Evolutionary conservation across 2,113 vertebrate species (phyloP), one percentile per base, ranked within the genome.

Genomic region (Eupsittula cactorum): DNA sequence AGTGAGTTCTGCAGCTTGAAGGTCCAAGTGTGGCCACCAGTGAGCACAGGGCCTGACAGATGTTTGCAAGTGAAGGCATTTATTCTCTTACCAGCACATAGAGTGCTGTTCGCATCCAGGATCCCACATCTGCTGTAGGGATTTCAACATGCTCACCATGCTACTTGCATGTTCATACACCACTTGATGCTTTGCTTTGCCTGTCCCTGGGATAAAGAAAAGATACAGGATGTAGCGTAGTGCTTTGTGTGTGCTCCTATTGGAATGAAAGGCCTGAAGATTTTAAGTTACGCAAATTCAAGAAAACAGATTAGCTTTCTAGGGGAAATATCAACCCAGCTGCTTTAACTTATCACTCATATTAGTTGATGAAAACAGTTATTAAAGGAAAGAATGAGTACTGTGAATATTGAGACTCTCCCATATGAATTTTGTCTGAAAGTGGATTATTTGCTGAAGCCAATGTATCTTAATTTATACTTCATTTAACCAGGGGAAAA

Each of bases 361-460:
- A 39, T 65, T 96, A 79, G 41, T 23, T 95, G 84, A 96, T 88
- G 69, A 86, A 92, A 94, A 75, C 59, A 86, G n/a, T 88, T 95
- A 82, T 76, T 92, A 96, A 96, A 86, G 55, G 35, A 44, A 73
- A 63, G 91, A 95, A 52, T 73, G 91, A 83, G 19, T 67, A 96
- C 39, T 67, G 71, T 93, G 70, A 76, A 37, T 91, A 89, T 74
- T 41, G 82, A 95, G 50, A 52, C 13, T 69, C 35, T 88, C 33
- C 59, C n/a, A 4, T 59, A 33, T 37, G 46, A 71, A 75, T 86
- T 90, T 88, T 77, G 11, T 67, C 83, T 96, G 95, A 80, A 94
- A 97, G 65, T 28, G 18, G 81, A 90, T 93, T 73, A 78, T 82
- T 93, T 92, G 68, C 74, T 93, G 69, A 94, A 95, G 81, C 84